Conservation (phyloP, 1,140 invertebrate genomes). For the Maniola jurtina region DNA sequence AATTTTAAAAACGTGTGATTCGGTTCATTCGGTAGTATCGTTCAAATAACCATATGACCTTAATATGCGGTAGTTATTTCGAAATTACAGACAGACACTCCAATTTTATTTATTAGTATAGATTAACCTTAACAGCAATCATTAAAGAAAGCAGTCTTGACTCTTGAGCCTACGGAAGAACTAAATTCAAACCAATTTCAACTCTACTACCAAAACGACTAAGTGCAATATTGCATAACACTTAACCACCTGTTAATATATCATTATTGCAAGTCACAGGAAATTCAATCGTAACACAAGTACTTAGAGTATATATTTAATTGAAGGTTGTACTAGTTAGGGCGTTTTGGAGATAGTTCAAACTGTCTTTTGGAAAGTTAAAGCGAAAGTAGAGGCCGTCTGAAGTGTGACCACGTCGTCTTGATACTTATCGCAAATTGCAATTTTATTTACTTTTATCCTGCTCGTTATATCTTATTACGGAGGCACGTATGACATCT, state of each 20-base stretch:
- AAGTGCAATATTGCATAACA: constrained; percentile 28
- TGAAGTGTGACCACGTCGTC: constrained; percentile 41
- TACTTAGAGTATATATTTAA: constrained; percentile 13
- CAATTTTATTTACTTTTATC: constrained; percentile 25
- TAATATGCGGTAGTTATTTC: too few species aligned
- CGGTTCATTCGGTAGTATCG: too few species aligned
- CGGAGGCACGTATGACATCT: not conserved
- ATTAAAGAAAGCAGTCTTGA: constrained; percentile 46
- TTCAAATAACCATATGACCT: too few species aligned
- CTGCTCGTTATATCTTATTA: constrained; percentile 6
- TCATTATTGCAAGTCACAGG: constrained; percentile 13
- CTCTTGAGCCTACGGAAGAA: not conserved
- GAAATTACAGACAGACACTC: too few species aligned
- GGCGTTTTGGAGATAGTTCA: constrained; percentile 16
- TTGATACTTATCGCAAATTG: constrained; percentile 44
- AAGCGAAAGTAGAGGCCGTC: constrained; percentile 57
- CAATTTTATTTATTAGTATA: too few species aligned
- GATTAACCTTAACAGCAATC: constrained; percentile 17
- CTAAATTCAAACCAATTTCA: constrained; percentile 26
- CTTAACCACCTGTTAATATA: constrained; percentile 14
- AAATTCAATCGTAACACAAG: not conserved
- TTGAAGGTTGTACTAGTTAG: constrained; percentile 12
- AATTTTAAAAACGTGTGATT: too few species aligned
- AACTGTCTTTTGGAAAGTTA: constrained; percentile 61
- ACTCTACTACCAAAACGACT: constrained; percentile 25